Conservation (phyloP, 2,797 vertebrate genomes). For the Tenualosa ilisha region DNA sequence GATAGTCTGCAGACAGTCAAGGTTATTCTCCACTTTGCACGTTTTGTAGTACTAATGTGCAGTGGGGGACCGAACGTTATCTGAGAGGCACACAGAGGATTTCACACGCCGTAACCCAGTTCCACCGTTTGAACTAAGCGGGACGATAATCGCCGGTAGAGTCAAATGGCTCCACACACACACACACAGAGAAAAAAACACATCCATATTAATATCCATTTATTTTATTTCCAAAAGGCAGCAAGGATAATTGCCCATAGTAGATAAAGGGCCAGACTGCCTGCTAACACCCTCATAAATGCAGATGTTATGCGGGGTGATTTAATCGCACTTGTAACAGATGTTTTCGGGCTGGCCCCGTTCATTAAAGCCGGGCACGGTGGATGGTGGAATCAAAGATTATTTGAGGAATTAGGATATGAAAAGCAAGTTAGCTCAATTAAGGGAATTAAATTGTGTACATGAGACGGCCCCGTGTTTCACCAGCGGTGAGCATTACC, state of each 20-base stretch:
- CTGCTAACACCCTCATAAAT: constrained; percentile 78
- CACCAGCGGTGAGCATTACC: constrained; percentile 80
- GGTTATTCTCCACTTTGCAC: constrained; percentile 21
- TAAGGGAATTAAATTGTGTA: constrained; percentile 98
- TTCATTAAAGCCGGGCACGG: constrained; percentile 86
- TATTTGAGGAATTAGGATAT: constrained; percentile 93
- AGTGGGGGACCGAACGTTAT: constrained; percentile 13
- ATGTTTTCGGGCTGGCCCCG: constrained; percentile 80
- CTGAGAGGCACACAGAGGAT: not conserved
- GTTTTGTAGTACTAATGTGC: constrained; percentile 15
- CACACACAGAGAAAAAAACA: constrained; percentile 39
- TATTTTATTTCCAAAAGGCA: constrained; percentile 58
- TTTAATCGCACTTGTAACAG: constrained; percentile 77
- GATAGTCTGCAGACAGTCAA: constrained; percentile 14
- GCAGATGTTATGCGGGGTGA: constrained; percentile 82
- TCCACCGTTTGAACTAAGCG: constrained; percentile 58
- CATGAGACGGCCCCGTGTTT: constrained; percentile 85
- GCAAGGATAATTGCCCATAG: constrained; percentile 70
- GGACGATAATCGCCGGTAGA: constrained; percentile 56
- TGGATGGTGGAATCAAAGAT: constrained; percentile 85
- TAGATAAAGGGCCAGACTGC: constrained; percentile 65
- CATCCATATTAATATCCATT: constrained; percentile 65
- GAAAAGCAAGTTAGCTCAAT: constrained; percentile 94
- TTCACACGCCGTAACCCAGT: constrained; percentile 55
- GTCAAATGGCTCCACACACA: constrained; percentile 49